Evolutionary conservation across 2,888 invertebrate genomes (phyloP), one percentile per base, ranked within the genome.

Genomic region (Drosophila prostipennis): DNA sequence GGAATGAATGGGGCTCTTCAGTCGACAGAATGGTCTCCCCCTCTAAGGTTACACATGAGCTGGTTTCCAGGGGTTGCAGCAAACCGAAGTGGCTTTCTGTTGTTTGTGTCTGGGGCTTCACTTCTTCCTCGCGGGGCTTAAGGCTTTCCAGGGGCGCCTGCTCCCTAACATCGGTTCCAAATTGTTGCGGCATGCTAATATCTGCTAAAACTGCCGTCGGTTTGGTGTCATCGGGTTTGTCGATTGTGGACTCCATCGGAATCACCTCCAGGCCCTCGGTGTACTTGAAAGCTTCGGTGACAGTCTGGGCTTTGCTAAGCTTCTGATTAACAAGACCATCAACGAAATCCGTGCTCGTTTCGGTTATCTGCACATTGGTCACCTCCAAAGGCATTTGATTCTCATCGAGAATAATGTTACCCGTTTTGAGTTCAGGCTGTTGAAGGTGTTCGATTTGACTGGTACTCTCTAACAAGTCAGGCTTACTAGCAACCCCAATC

Each of bases 141-240:
- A 85, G 56, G 6, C 76, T 74, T 40, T 91, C 85, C n/a, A 91
- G 46, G 0, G 70, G n/a, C 0, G 78, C 77, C 51, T 89, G 87
- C 16, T 89, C 72, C 6, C 39, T 70, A 1, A 76, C 57, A 57
- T 84, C 57, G 6, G 80, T 61, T 13, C 80, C 75, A 32, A 73
- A 61, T 52, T 80, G 75, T 13, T 73, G 36, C 3, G 81, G 58
- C 4, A 90, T 39, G 8, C 61, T 71, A 0, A 84, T 4, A 6
- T 83, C 78, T 2, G 91, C 90, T 16, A 69, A 16, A 0, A 23
- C 74, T 10, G 56, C 36, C 2, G 63, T 72, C 5, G 87, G 82
- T 48, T 73, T 78, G 2, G 32, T 70, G 10, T 75, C 58, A 0
- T 74, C 46, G 4, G 52, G 26, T n/a, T 57, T 58, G 2, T 80